A percentile compares a stretch with the other conserved stretches of the same genome.
Conservation (phyloP, 1,140 invertebrate species). For the Zaprionus africanus region DNA sequence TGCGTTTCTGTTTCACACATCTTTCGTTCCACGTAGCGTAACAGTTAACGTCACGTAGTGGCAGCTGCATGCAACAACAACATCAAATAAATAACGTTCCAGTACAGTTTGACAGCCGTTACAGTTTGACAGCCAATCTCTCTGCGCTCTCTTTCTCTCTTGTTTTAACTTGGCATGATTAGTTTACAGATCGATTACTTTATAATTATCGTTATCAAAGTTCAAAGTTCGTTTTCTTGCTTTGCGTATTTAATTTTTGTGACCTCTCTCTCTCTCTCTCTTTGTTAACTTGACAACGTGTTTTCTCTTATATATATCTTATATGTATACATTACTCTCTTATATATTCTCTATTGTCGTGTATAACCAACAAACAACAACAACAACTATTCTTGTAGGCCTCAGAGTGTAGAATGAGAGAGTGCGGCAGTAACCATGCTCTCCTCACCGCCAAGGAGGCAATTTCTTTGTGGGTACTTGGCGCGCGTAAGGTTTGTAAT, state of each 20-base stretch:
- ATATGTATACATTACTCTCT: slow-evolving; percentile 29
- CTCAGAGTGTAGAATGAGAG: slow-evolving; percentile 84
- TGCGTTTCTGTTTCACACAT: slow-evolving; percentile 55
- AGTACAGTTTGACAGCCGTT: slow-evolving; percentile 55
- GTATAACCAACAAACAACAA: slow-evolving; percentile 48
- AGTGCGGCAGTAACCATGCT: slow-evolving; percentile 86
- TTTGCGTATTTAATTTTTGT: slow-evolving; percentile 26
- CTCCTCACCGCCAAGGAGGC: slow-evolving; percentile 95
- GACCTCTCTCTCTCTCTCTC: not conserved
- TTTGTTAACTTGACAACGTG: not conserved
- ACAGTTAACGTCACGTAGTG: slow-evolving; percentile 66
- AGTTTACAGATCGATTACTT: slow-evolving; percentile 11
- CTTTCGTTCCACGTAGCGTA: slow-evolving; percentile 26
- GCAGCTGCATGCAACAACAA: slow-evolving; percentile 42
- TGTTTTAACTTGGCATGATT: slow-evolving; percentile 5
- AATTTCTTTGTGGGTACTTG: slow-evolving; percentile 95
- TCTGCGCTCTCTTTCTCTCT: slow-evolving; percentile 8
- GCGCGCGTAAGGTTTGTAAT: slow-evolving; percentile 93
- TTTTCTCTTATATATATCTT: slow-evolving; percentile 32
- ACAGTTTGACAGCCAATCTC: slow-evolving; percentile 51
- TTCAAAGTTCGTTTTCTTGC: slow-evolving; percentile 6
- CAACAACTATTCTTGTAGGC: slow-evolving; percentile 83
- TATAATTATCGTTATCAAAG: not conserved
- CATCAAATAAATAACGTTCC: not conserved
- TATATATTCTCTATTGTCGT: slow-evolving; percentile 58